Base-by-base conservation (phyloP, 2,888 invertebrate genomes). In the Merodon equestris region DNA sequence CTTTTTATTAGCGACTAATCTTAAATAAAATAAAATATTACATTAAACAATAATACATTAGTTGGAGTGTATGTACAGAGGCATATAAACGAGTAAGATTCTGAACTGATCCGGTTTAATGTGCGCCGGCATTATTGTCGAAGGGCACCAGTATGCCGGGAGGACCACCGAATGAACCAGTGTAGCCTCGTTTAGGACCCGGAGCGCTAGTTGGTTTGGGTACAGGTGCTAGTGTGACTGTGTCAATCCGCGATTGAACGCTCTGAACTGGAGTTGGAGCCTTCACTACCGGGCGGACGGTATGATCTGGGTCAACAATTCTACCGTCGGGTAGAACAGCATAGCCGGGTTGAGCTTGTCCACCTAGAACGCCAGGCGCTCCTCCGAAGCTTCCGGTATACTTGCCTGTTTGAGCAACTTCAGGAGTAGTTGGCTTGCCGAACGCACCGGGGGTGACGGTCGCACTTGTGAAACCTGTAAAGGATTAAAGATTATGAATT, bases 321-420 rank as follows among this genome's bases (percentile, higher is more conserved):
- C 82, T 74, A 15, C 83, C 82, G 63, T 84, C 83, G 0, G 83
- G 57, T 73, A 82, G 83, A 38, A 84, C 64, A 3, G 82, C 83
- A 44, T 82, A 85, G 2, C 85, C 85, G 1, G 83, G 74, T 18
- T 40, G 38, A 34, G 67, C 82, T 54, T 84, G 84, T 13, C 79
- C 68, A 10, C 84, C 85, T 18, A 86, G 64, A 4, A 85, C 67
- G 3, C 85, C 86, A 1, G 84, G 83, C 1, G 85, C 82, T 15
- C 86, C 86, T 9, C 88, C 88, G 74, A 88, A 88, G 9, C 85
- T 83, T 1, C 88, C 88, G 0, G 86, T 87, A 45, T 87, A 88
- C 60, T 86, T 87, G 54, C 83, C 85, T 18, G 40, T 64, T 13
- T 54, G 53, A 38, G 53, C 9, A 1, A 64, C 13, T 15, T 63